A percentile compares a stretch with the other conserved stretches of the same genome.
Evolutionary conservation across 2,797 vertebrate genomes (phyloP).

Genomic region (Phataginus tetradactyla): DNA sequence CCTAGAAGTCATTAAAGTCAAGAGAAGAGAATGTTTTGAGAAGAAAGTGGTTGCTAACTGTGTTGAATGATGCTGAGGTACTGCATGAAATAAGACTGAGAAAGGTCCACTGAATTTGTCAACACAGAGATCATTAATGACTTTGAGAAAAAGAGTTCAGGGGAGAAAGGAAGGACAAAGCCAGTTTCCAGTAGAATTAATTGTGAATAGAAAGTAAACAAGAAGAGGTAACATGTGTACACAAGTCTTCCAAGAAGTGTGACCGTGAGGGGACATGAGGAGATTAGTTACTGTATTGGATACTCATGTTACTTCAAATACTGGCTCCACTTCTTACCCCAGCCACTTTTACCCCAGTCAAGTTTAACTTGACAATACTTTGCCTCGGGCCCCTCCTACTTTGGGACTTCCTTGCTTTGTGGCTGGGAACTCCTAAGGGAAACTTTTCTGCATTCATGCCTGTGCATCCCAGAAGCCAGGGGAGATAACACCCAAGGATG

Average conservation of each 20-base stretch:
- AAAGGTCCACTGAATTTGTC: background rate
- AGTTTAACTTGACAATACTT: background rate
- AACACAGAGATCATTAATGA: background rate
- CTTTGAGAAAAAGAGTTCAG: background rate
- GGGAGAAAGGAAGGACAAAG: background rate
- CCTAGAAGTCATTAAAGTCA: background rate
- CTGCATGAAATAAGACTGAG: background rate
- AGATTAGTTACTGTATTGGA: background rate
- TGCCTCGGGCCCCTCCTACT: background rate
- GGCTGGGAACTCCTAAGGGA: background rate
- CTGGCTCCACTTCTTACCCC: background rate
- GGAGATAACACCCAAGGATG: background rate
- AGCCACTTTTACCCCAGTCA: background rate
- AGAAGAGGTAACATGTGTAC: background rate
- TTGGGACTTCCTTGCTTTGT: background rate
- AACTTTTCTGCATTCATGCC: background rate
- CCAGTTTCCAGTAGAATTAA: background rate
- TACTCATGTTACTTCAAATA: background rate
- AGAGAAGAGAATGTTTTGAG: background rate
- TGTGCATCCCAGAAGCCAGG: background rate
- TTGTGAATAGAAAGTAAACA: background rate
- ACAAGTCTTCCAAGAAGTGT: background rate
- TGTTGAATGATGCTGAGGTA: background rate
- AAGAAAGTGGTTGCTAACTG: background rate
- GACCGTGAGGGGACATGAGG: background rate